These are phyloP conservation scores for Cyrtonyx montezumae DNA, from an alignment of 2,113 vertebrate species.

Conservation along the genomic window DNA sequence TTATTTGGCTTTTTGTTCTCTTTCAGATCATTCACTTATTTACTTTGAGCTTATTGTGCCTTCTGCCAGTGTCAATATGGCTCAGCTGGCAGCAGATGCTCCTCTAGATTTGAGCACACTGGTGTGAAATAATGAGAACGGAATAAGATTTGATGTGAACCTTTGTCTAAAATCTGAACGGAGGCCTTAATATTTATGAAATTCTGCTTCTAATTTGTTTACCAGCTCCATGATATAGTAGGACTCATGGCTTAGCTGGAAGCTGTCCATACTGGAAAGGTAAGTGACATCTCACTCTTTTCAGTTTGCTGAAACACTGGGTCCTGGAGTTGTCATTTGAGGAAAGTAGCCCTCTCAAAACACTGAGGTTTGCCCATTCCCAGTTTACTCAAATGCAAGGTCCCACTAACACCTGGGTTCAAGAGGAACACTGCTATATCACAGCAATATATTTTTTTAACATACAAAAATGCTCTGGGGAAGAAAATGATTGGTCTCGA, in stretches of 20 bases:
- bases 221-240: background rate
- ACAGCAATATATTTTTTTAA: background rate
- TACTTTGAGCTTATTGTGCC: conserved; percentile 48
- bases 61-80: conserved; percentile 47
- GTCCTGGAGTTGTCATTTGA: background rate
- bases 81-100: conserved; percentile 63
- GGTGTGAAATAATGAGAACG: conserved; percentile 24
- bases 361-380: background rate
- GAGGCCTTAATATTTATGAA: background rate
- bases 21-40: conserved; percentile 48
- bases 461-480: background rate
- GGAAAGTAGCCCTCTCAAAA: background rate
- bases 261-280: accelerated
- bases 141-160: conserved; percentile 16
- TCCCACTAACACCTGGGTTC: background rate
- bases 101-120: background rate
- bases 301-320: background rate
- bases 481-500: background rate
- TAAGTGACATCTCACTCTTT: background rate
- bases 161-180: conserved; percentile 17
- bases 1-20: conserved; percentile 26
- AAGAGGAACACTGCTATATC: background rate
- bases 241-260: background rate
- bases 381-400: background rate
- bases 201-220: background rate